Conservation (phyloP, 2,888 invertebrate genomes). For the Drosophila anceps region DNA sequence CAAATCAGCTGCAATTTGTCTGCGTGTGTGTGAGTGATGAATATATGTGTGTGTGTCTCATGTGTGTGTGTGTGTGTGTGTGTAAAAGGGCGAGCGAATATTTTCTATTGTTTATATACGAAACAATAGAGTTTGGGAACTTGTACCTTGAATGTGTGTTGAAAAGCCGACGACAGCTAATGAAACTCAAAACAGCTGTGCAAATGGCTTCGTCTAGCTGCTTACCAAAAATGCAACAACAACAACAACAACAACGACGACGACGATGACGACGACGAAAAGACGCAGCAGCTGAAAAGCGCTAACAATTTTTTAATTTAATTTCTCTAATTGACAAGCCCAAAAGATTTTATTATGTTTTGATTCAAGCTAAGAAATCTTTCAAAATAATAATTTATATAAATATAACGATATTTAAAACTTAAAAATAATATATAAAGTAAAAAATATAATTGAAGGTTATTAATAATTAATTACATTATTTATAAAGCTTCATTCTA, state of each 20-base stretch:
- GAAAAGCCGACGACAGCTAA: conserved; percentile 47
- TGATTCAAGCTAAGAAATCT: neutral
- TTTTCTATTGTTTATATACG: conserved; percentile 57
- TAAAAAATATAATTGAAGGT: neutral
- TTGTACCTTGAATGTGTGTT: conserved; percentile 74
- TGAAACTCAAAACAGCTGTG: conserved; percentile 65
- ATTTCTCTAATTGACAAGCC: conserved; percentile 10
- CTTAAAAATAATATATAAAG: neutral
- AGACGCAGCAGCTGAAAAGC: conserved; percentile 8
- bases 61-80: conserved; percentile 22
- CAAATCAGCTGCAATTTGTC: conserved; percentile 53
- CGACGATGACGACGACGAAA: no score
- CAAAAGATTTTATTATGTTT: neutral
- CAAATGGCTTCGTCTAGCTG: conserved; percentile 42
- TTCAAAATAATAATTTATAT: neutral
- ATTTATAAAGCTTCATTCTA: neutral
- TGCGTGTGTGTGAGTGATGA: neutral
- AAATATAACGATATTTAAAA: neutral
- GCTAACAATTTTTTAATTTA: conserved; percentile 1
- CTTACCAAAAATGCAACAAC: conserved; percentile 10
- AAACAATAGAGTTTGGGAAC: conserved; percentile 73
- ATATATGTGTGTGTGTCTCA: neutral
- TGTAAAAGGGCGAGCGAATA: conserved; percentile 66
- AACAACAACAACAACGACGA: neutral
- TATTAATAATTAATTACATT: neutral